Percentiles rank a stretch among this genome's conserved stretches.
Conservation (phyloP, 2,888 invertebrate species). For the Zygogramma bicolorata region DNA sequence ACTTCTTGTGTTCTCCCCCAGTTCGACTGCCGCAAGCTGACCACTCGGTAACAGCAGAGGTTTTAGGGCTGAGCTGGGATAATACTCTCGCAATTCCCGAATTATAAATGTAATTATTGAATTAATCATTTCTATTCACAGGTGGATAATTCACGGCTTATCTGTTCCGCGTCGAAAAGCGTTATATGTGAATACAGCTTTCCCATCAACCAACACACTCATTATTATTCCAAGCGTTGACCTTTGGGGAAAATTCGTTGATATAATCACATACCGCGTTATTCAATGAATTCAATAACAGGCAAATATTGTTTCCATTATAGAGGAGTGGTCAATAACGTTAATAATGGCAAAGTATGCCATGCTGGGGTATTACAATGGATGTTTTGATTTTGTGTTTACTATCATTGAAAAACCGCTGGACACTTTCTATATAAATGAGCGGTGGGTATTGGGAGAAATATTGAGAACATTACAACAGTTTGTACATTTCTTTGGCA, state of each 20-base stretch:
- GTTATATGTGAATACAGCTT: slow-evolving; percentile 16
- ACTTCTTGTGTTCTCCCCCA: slow-evolving; percentile 35
- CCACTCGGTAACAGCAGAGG: slow-evolving; percentile 50
- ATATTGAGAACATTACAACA: too few relatives aligned
- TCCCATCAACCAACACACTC: background rate
- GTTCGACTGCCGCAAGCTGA: slow-evolving; percentile 50
- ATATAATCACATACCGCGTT: background rate
- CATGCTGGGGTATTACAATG: too few relatives aligned
- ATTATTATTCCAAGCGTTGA: background rate
- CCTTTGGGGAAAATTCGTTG: background rate
- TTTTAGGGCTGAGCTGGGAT: slow-evolving; percentile 51
- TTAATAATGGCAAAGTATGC: too few relatives aligned
- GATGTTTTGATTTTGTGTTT: too few relatives aligned
- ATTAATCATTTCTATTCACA: slow-evolving; percentile 38
- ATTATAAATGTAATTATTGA: slow-evolving; percentile 47
- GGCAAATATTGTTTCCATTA: background rate
- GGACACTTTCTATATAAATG: too few relatives aligned
- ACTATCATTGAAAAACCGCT: too few relatives aligned
- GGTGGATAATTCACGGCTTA: slow-evolving; percentile 38
- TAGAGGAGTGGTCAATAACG: too few relatives aligned
- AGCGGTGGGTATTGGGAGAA: too few relatives aligned
- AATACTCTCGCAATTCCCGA: slow-evolving; percentile 47
- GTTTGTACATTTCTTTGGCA: too few relatives aligned
- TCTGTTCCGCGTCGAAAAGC: slow-evolving; percentile 20
- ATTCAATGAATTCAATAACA: background rate